These are phyloP conservation scores for Ophraella communa DNA, from an alignment of 2,888 invertebrate species.

Conservation along the genomic window DNA sequence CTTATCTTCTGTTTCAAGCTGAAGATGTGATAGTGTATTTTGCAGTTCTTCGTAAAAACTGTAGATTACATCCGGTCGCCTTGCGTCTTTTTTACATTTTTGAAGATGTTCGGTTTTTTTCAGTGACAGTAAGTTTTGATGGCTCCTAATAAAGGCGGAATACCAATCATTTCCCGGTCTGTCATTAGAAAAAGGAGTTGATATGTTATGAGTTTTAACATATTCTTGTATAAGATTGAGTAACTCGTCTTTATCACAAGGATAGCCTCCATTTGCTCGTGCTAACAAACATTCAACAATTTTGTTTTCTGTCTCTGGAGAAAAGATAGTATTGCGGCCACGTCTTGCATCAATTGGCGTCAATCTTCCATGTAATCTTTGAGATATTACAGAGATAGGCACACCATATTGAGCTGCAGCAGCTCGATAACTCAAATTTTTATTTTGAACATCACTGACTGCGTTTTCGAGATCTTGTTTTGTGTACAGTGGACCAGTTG, in stretches of 20 bases:
- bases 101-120: neutral
- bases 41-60: slow-evolving; percentile 14
- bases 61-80: neutral
- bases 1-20: neutral
- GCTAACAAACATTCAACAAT: neutral
- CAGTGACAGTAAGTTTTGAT: neutral
- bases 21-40: neutral
- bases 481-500: neutral
- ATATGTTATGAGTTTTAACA: neutral
- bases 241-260: neutral
- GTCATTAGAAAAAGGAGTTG: slow-evolving; percentile 3
- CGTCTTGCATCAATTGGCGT: neutral
- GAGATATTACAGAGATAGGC: neutral
- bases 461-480: neutral
- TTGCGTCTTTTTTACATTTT: neutral
- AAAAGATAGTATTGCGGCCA: neutral
- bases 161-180: slow-evolving; percentile 4
- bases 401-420: neutral
- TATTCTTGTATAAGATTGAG: neutral
- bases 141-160: neutral
- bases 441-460: neutral
- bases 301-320: neutral
- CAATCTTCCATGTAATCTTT: neutral
- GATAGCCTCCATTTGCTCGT: neutral
- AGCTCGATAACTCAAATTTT: neutral